Conservation (phyloP, 1,140 invertebrate species). For the Hydropsyche tenuis region DNA sequence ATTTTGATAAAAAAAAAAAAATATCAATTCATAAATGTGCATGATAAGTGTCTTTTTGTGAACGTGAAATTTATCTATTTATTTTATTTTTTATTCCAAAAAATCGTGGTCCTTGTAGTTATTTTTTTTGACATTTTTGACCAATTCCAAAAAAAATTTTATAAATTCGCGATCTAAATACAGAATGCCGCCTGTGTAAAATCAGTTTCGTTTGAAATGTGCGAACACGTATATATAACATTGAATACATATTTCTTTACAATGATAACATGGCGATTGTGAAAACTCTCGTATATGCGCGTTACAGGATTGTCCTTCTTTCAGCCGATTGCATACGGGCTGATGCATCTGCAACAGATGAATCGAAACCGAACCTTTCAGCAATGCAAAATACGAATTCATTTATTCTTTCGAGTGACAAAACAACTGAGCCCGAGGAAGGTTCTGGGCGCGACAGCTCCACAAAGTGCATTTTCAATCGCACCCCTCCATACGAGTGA, state of each 20-base stretch:
- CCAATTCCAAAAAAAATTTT: constrained; percentile 20
- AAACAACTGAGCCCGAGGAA: constrained; percentile 10
- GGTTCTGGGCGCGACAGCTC: constrained; percentile 9
- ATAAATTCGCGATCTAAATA: not conserved
- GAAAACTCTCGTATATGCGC: no score
- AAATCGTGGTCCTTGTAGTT: constrained; percentile 34
- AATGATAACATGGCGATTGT: no score
- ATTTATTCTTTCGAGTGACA: constrained; percentile 20
- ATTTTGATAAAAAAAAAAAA: not conserved
- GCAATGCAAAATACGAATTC: constrained; percentile 32
- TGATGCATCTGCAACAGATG: constrained; percentile 31
- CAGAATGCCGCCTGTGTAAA: not conserved
- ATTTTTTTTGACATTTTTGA: constrained; percentile 39
- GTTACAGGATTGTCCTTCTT: no score
- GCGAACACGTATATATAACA: not conserved
- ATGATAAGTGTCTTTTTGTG: constrained; percentile 38
- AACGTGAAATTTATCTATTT: constrained; percentile 39
- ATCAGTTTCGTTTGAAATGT: not conserved
- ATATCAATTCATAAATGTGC: constrained; percentile 29
- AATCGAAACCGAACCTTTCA: constrained; percentile 29
- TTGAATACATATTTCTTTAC: no score
- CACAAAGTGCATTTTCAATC: constrained; percentile 24
- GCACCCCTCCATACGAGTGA: not conserved
- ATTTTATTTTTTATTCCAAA: constrained; percentile 34
- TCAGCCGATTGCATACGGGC: not conserved